phyloP scores from a whole-genome alignment of 2,113 vertebrate species.

The Oxyura jamaicensis region DNA sequence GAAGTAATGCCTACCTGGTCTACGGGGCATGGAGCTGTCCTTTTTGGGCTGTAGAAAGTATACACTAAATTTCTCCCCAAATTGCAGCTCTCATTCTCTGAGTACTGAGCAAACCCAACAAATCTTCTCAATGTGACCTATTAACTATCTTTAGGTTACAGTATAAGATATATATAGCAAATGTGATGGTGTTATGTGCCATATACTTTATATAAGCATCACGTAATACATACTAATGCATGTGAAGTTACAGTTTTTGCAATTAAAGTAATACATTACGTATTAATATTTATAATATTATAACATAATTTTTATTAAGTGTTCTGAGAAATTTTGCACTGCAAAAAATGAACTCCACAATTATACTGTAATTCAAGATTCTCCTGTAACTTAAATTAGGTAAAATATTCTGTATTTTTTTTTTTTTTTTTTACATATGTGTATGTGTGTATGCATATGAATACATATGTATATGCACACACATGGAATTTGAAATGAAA shows the following conservation, averaged over 20 bases:
- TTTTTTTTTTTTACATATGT: background rate
- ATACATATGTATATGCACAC: background rate
- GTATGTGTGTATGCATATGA: background rate
- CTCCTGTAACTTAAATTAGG: background rate
- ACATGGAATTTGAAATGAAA: background rate
- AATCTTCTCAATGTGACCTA: background rate
- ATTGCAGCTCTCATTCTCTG: background rate
- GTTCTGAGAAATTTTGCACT: background rate
- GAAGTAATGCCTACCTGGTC: background rate
- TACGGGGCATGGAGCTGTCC: background rate
- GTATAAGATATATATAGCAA: background rate
- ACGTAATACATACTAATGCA: background rate
- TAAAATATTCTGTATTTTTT: background rate
- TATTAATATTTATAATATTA: slow-evolving; percentile 18
- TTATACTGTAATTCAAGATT: background rate
- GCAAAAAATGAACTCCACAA: background rate
- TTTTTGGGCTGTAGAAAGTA: background rate
- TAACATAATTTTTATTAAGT: background rate
- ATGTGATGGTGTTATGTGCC: background rate
- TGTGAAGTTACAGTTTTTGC: background rate
- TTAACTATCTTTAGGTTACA: background rate
- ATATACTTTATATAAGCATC: background rate
- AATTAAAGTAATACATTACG: background rate
- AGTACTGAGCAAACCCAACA: background rate
- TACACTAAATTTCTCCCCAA: background rate